These are phyloP conservation scores for Trichogramma dendrolimi DNA, from an alignment of 2,888 invertebrate genomes.

Conservation along the genomic window DNA sequence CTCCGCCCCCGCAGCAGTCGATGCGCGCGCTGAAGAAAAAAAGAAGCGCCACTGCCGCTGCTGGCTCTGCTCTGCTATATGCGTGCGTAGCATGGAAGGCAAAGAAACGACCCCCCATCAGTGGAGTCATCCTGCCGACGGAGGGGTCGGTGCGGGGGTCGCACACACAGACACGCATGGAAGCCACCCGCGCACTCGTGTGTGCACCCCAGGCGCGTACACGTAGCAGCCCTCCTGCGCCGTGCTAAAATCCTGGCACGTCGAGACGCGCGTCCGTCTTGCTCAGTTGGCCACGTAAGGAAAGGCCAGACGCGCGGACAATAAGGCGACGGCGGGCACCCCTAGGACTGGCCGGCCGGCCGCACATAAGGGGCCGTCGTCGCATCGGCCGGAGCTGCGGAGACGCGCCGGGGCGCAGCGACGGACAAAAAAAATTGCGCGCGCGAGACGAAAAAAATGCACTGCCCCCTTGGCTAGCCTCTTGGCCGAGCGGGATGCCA, in stretches of 20 bases:
- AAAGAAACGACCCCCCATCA: too few relatives aligned
- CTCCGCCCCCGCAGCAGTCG: too few relatives aligned
- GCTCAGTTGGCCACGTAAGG: slow-evolving; percentile 29
- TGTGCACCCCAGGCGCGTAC: slow-evolving; percentile 7
- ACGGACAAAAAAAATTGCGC: slow-evolving; percentile 29
- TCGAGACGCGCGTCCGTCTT: slow-evolving; percentile 48
- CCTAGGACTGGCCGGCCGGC: neutral
- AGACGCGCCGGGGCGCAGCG: slow-evolving; percentile 22
- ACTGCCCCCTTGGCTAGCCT: slow-evolving; percentile 52
- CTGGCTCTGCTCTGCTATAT: too few relatives aligned
- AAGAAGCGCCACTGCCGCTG: too few relatives aligned
- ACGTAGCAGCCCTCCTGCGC: slow-evolving; percentile 36
- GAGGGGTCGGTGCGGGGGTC: neutral
- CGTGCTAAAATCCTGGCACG: slow-evolving; percentile 42
- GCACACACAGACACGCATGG: slow-evolving; percentile 7
- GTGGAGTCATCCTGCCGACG: neutral
- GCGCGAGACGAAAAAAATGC: slow-evolving; percentile 44
- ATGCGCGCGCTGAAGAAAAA: too few relatives aligned
- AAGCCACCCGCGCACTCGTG: slow-evolving; percentile 19
- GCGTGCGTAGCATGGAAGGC: too few relatives aligned
- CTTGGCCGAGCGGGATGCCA: slow-evolving; percentile 51
- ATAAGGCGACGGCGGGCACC: slow-evolving; percentile 17
- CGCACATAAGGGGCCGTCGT: slow-evolving; percentile 11
- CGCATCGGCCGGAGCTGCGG: slow-evolving; percentile 19
- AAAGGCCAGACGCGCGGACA: neutral